phyloP scores from a whole-genome alignment of 2,113 vertebrate genomes.

The Planiliza haematocheilus region DNA sequence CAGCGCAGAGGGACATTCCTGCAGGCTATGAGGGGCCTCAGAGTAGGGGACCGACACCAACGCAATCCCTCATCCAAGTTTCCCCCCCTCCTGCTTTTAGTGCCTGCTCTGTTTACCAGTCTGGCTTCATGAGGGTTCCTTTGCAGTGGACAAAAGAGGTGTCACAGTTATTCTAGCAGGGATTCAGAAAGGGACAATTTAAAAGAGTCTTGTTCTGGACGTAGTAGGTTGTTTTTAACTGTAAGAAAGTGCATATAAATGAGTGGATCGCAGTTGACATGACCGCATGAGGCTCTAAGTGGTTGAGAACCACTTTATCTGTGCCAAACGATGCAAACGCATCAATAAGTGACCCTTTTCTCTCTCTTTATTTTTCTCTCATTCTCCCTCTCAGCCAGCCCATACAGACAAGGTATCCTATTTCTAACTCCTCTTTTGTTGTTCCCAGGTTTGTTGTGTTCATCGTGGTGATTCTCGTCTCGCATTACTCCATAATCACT shows the following conservation, averaged over 20 bases:
- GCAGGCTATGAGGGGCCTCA: slow-evolving; percentile 53
- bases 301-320: too few relatives aligned
- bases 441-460: slow-evolving; percentile 39
- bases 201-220: too few relatives aligned
- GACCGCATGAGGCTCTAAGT: too few relatives aligned
- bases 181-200: background rate
- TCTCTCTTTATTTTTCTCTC: slow-evolving; percentile 42
- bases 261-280: too few relatives aligned
- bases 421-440: slow-evolving; percentile 52
- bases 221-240: too few relatives aligned
- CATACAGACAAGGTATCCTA: slow-evolving; percentile 70
- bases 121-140: slow-evolving; percentile 58
- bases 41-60: background rate
- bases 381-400: slow-evolving; percentile 59
- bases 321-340: too few relatives aligned
- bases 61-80: background rate
- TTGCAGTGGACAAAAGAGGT: slow-evolving; percentile 11
- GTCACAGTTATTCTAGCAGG: background rate
- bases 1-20: slow-evolving; percentile 58
- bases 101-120: slow-evolving; percentile 19
- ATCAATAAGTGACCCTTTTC: slow-evolving; percentile 36
- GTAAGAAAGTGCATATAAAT: too few relatives aligned
- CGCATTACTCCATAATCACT: slow-evolving; percentile 13
- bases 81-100: background rate
- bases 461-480: slow-evolving; percentile 25